These are phyloP conservation scores for Heliconius himera DNA, from an alignment of 1,140 invertebrate genomes.

Conservation along the genomic window DNA sequence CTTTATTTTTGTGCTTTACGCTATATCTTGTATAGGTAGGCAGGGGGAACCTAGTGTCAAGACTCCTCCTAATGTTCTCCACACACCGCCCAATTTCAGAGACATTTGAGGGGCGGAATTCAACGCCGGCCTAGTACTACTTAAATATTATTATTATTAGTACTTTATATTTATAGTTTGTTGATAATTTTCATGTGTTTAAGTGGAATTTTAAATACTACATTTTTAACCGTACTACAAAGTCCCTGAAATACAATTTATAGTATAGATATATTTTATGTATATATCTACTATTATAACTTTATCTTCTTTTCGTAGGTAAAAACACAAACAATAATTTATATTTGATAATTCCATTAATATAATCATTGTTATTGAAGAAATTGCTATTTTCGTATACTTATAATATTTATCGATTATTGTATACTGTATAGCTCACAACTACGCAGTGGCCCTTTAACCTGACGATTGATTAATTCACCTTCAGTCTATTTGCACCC, in stretches of 20 bases:
- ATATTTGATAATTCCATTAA: neutral
- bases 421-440: neutral
- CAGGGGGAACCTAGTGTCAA: no score
- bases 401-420: neutral
- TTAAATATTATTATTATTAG: no score
- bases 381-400: neutral
- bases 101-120: no score
- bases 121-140: no score
- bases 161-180: no score
- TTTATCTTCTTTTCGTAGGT: neutral
- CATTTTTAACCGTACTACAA: neutral
- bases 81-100: no score
- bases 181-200: no score
- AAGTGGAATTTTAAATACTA: neutral
- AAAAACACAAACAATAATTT: neutral
- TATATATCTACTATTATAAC: neutral
- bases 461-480: constrained; percentile 15
- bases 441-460: constrained; percentile 12
- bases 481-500: constrained; percentile 14
- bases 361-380: constrained; percentile 2
- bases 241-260: neutral
- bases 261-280: no score
- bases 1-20: no score
- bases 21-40: no score
- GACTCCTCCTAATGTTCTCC: no score